These are phyloP conservation scores for Spilosoma lubricipeda DNA, from an alignment of 2,888 invertebrate genomes.

Conservation along the genomic window DNA sequence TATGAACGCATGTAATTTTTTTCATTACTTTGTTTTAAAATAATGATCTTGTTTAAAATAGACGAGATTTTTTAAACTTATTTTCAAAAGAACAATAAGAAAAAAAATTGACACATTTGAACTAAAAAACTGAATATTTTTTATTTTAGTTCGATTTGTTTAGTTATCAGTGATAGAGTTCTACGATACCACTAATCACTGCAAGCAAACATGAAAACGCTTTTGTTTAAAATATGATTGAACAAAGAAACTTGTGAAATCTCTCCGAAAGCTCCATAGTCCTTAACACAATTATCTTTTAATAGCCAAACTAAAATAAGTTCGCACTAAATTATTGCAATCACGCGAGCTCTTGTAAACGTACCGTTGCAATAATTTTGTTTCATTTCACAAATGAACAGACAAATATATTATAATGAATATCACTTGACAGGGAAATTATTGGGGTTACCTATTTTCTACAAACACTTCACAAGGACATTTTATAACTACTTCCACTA, in stretches of 20 bases:
- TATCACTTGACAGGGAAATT: constrained; percentile 48
- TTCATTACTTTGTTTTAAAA: neutral
- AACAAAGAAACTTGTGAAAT: constrained; percentile 4
- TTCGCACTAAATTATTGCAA: constrained; percentile 73
- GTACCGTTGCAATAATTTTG: constrained; percentile 56
- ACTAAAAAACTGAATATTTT: neutral
- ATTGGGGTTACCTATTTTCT: constrained; percentile 50
- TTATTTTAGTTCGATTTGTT: neutral
- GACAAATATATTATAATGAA: constrained; percentile 51
- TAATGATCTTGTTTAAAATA: neutral
- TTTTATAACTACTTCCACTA: constrained; percentile 21
- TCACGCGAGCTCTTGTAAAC: constrained; percentile 63
- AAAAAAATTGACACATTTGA: neutral
- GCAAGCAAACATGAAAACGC: neutral
- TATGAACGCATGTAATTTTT: neutral
- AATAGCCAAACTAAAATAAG: constrained; percentile 76
- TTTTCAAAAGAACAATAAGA: neutral
- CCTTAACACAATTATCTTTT: constrained; percentile 77
- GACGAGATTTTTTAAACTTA: neutral
- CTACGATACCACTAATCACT: neutral
- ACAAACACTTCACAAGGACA: constrained; percentile 31
- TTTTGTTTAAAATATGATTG: neutral
- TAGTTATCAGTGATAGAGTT: neutral
- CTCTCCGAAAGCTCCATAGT: constrained; percentile 50
- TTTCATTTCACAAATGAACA: constrained; percentile 50